A percentile compares a stretch with the other conserved stretches of the same genome.
phyloP scores from a whole-genome alignment of 2,113 vertebrate species.

The Leptocoma aspasia region DNA sequence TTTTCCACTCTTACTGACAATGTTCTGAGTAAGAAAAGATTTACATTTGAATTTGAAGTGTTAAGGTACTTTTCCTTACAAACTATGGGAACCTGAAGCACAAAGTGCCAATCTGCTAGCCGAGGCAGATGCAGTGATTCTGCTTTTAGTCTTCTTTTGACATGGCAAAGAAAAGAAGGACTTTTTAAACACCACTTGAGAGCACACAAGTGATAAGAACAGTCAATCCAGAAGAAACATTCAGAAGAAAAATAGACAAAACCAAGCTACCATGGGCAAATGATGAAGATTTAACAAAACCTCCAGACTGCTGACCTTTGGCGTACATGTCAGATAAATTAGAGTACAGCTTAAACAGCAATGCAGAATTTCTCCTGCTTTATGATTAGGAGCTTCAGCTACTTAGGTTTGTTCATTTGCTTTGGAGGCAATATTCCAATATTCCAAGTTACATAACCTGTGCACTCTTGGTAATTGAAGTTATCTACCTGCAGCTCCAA shows the following conservation, averaged over 20 bases:
- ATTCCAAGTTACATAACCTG: not conserved
- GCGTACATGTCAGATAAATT: not conserved
- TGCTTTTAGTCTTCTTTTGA: not conserved
- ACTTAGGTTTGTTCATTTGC: not conserved
- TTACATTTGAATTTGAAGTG: conserved; percentile 20
- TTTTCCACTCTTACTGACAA: not conserved
- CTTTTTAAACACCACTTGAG: not conserved
- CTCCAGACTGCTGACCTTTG: not conserved
- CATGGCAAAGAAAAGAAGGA: not conserved
- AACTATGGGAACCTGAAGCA: not conserved
- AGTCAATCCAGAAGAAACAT: not conserved
- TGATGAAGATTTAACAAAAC: not conserved
- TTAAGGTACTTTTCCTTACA: not conserved
- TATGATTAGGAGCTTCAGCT: not conserved
- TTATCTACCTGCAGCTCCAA: not conserved
- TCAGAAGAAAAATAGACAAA: not conserved
- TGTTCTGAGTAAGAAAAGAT: not conserved
- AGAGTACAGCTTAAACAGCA: not conserved
- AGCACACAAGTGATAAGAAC: not conserved
- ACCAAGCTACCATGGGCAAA: not conserved
- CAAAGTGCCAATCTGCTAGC: not conserved
- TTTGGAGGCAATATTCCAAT: not conserved
- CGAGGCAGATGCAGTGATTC: not conserved
- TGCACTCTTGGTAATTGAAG: not conserved
- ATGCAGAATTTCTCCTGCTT: not conserved